Base-by-base conservation (phyloP, 2,888 invertebrate species). In the Antheraea assamensis region DNA sequence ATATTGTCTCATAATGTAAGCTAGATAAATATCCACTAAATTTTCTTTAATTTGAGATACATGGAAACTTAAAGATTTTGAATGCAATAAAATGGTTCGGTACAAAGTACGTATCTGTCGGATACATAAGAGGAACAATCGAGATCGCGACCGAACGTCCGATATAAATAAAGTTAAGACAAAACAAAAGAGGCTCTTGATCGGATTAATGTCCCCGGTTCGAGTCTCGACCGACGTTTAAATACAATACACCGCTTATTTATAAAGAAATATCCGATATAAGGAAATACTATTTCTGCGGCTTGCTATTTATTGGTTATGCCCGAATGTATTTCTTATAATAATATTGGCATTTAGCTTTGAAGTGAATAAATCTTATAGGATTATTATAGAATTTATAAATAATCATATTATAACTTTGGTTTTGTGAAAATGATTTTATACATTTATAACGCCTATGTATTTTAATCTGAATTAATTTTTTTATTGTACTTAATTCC, bases 91-190 rank as follows among this genome's bases (percentile, higher is more conserved):
- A 52, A 2, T 17, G 19, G 19, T 49, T 24, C 7, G 10, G 17
- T 27, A 31, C 30, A n/a, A 73, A 73, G 82, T 86, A 78, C 87
- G 79, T 76, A 82, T 77, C 87, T 82, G 83, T 30, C 70, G 75
- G 76, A 72, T 77, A 79, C 76, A 78, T 81, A 82, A 81, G 78
- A 86, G 79, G 80, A 78, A 72, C 78, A 77, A 75, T 79, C 82
- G 78, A 82, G 78, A 84, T 84, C 82, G 81, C 70, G 70, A 74
- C 75, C 80, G 76, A 82, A 82, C 78, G 82, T 75, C 78, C 79
- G 80, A 85, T 88, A 89, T 90, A 90, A 90, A 90, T 90, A 90
- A 87, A 84, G 80, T 83, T 84, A 83, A 86, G 88, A 87, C 89
- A 88, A 91, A 87, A 90, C 90, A 90, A 90, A 88, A 84, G 88